These are phyloP conservation scores for Chymomyza caudatula DNA, from an alignment of 2,888 invertebrate species.

Conservation along the genomic window DNA sequence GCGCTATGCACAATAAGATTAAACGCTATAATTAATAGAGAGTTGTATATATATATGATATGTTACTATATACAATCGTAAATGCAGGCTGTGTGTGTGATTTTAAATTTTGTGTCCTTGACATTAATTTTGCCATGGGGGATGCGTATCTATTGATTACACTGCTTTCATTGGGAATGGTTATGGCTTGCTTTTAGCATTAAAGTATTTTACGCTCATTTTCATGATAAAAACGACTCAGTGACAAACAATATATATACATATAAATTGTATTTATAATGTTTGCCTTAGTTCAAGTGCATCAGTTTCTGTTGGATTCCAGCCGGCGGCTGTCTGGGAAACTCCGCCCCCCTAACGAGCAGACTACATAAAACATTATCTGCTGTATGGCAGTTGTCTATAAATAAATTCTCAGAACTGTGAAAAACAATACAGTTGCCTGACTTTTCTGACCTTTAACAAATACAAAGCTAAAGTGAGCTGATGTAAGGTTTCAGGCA, in stretches of 20 bases:
- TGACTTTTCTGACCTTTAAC: not conserved
- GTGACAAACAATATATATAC: too few species aligned
- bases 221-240: not conserved
- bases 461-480: not conserved
- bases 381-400: not conserved
- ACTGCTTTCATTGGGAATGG: conserved; percentile 8
- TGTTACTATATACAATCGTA: not conserved
- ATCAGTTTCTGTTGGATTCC: not conserved
- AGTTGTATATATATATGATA: too few species aligned
- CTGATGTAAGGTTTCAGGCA: too few species aligned
- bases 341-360: not conserved
- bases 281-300: not conserved
- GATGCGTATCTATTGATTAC: not conserved
- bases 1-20: conserved; percentile 52
- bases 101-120: conserved; percentile 26
- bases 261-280: not conserved
- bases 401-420: not conserved
- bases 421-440: not conserved
- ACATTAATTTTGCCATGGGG: conserved; percentile 27
- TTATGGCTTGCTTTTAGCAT: conserved; percentile 21
- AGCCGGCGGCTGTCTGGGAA: not conserved
- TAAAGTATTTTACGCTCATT: not conserved
- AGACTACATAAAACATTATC: not conserved
- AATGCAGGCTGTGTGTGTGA: conserved; percentile 5
- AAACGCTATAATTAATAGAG: conserved; percentile 20